Conservation (phyloP, 2,797 vertebrate genomes). For the Megaceryle alcyon region DNA sequence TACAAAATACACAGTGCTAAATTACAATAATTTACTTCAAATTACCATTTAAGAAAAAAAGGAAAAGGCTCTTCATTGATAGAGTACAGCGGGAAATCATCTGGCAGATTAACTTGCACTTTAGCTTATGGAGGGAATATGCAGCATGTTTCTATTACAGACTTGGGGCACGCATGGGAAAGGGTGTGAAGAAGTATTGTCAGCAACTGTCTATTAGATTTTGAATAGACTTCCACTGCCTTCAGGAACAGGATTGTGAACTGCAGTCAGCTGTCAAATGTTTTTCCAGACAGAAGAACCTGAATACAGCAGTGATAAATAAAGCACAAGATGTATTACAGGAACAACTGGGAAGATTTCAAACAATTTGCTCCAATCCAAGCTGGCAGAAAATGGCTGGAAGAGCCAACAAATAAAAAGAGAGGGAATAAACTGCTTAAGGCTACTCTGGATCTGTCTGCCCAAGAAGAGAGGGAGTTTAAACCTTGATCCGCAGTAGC, state of each 20-base stretch:
- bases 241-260: neutral
- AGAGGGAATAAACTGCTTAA: neutral
- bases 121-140: neutral
- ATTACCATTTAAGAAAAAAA: neutral
- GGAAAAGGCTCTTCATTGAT: neutral
- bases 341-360: neutral
- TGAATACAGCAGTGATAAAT: neutral
- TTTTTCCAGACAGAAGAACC: conserved; percentile 26
- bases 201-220: conserved; percentile 52
- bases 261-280: conserved; percentile 25
- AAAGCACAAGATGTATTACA: conserved; percentile 4
- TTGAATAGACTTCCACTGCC: conserved; percentile 33
- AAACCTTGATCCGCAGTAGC: neutral
- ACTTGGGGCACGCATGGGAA: neutral
- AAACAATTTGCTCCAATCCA: neutral
- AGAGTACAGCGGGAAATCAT: conserved; percentile 29
- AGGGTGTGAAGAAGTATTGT: conserved; percentile 55
- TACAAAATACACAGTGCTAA: neutral
- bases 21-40: neutral
- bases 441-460: neutral
- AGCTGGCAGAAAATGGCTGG: neutral
- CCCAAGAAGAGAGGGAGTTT: neutral
- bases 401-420: neutral
- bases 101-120: conserved; percentile 8
- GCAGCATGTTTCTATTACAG: conserved; percentile 28